These are phyloP conservation scores for Neopipo cinnamomea DNA, from an alignment of 2,113 vertebrate genomes.

Conservation along the genomic window DNA sequence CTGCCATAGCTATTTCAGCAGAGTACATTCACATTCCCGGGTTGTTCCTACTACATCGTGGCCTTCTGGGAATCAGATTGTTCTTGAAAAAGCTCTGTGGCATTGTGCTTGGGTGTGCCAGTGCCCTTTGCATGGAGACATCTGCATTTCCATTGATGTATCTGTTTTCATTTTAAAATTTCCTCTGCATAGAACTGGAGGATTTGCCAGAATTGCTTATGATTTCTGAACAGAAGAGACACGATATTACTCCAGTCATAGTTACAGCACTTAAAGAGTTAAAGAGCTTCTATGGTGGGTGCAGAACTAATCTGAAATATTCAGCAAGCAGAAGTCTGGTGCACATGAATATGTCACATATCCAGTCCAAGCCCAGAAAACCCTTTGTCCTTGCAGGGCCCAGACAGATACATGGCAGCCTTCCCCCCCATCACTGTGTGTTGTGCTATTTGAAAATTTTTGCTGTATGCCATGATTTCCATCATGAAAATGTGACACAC, in stretches of 20 bases:
- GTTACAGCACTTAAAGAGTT: neutral
- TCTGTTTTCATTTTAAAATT: neutral
- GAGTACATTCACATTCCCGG: neutral
- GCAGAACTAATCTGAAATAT: neutral
- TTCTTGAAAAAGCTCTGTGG: neutral
- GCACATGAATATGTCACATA: neutral
- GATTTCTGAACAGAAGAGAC: neutral
- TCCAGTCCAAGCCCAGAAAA: neutral
- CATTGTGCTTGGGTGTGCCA: neutral
- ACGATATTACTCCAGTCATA: neutral
- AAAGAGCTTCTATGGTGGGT: neutral
- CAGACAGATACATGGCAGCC: neutral
- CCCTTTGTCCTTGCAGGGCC: neutral
- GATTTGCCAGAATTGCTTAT: neutral
- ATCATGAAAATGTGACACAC: neutral
- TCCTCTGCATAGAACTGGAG: neutral
- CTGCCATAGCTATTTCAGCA: neutral
- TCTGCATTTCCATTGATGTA: neutral
- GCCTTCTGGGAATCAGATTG: neutral
- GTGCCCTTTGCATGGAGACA: neutral
- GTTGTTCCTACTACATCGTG: neutral
- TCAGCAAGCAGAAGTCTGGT: neutral
- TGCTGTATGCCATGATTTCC: neutral
- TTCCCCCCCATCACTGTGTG: rapidly evolving
- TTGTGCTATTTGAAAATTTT: neutral